phyloP scores from a whole-genome alignment of 2,113 vertebrate genomes.

The Petroica traversi region DNA sequence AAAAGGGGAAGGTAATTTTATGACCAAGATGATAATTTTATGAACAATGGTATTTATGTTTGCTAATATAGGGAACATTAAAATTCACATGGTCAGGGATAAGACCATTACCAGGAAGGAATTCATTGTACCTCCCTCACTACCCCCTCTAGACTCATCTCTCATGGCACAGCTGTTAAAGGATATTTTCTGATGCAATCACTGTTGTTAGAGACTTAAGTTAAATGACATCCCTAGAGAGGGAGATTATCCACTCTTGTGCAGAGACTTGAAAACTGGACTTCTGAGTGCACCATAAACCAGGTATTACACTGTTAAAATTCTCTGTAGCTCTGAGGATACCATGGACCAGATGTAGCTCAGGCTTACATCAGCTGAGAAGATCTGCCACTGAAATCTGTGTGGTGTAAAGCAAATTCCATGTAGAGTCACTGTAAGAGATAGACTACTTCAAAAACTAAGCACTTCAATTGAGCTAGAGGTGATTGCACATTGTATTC shows the following conservation, averaged over 20 bases:
- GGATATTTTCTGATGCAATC: background rate
- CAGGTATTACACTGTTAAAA: background rate
- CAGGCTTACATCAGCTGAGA: background rate
- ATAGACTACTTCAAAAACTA: background rate
- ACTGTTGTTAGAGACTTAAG: background rate
- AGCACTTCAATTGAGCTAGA: background rate
- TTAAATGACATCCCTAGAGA: background rate
- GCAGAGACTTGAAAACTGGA: background rate
- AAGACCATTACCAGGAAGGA: background rate
- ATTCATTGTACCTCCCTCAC: background rate
- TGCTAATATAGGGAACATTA: slow-evolving; percentile 33
- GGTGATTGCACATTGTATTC: background rate
- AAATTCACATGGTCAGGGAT: background rate
- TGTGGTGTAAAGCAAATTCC: background rate
- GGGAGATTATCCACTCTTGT: background rate
- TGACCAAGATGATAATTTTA: slow-evolving; percentile 44
- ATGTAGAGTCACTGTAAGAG: background rate
- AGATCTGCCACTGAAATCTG: background rate
- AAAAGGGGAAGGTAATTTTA: slow-evolving; percentile 41
- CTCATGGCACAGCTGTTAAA: background rate
- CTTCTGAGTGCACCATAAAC: background rate
- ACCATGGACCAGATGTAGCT: background rate
- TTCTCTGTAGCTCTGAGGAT: background rate
- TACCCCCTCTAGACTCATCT: background rate
- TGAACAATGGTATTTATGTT: slow-evolving; percentile 58